phyloP scores from a whole-genome alignment of 2,888 invertebrate genomes.

The Gandaritis pyraliata region DNA sequence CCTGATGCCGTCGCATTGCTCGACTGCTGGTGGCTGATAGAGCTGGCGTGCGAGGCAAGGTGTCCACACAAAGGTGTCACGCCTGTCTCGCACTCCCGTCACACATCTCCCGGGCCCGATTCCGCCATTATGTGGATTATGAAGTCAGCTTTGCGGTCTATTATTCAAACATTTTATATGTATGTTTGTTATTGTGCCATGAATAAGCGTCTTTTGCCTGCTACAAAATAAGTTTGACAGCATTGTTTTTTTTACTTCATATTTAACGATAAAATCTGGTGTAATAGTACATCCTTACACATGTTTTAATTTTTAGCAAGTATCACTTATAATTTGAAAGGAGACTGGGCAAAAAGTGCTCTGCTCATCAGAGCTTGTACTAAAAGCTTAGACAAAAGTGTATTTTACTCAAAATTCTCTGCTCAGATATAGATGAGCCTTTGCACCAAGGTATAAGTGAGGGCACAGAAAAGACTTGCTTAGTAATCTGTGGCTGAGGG shows the following conservation, averaged over 20 bases:
- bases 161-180: constrained; percentile 46
- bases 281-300: too few relatives aligned
- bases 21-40: constrained; percentile 52
- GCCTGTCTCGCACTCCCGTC: constrained; percentile 47
- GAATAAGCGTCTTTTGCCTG: constrained; percentile 23
- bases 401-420: too few relatives aligned
- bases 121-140: constrained; percentile 58
- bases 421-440: too few relatives aligned
- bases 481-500: too few relatives aligned
- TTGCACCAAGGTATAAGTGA: too few relatives aligned
- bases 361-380: too few relatives aligned
- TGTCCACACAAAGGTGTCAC: constrained; percentile 47
- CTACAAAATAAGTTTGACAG: constrained; percentile 11
- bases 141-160: constrained; percentile 57
- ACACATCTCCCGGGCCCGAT: constrained; percentile 45
- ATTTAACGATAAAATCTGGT: not conserved
- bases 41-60: constrained; percentile 54
- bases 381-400: too few relatives aligned
- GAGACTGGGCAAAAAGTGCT: too few relatives aligned
- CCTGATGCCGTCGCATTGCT: constrained; percentile 47
- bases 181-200: constrained; percentile 36
- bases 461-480: too few relatives aligned
- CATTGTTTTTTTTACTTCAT: not conserved
- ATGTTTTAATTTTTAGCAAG: too few relatives aligned
- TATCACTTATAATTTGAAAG: too few relatives aligned